Conservation (phyloP, 2,888 invertebrate genomes). For the Petrophora chlorosata region DNA sequence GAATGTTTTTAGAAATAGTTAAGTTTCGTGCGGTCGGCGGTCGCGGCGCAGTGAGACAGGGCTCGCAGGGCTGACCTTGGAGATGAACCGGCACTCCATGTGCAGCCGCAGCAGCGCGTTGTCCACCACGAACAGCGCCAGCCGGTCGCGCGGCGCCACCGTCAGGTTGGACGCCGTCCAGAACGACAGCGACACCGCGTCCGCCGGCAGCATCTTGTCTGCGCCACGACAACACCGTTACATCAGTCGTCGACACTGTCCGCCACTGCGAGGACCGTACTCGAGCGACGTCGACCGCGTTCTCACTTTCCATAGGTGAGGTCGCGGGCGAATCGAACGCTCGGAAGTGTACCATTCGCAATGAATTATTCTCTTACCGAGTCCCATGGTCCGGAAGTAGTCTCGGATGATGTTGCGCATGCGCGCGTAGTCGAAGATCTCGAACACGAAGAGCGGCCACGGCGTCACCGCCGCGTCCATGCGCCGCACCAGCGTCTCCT, state of each 20-base stretch:
- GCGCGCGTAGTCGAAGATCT: conserved; percentile 64
- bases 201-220: conserved; percentile 59
- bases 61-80: conserved; percentile 37
- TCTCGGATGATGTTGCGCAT: conserved; percentile 53
- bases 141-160: conserved; percentile 63
- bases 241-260: no score
- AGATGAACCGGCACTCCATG: conserved; percentile 62
- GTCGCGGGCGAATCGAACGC: no score
- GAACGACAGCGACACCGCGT: conserved; percentile 73
- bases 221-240: conserved; percentile 1
- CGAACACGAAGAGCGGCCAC: conserved; percentile 76
- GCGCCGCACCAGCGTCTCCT: conserved; percentile 56
- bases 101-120: conserved; percentile 69
- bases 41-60: no score
- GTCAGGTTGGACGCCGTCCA: conserved; percentile 76
- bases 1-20: background rate
- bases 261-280: no score
- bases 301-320: no score
- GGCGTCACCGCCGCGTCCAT: conserved; percentile 69
- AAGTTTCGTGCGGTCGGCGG: no score
- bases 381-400: conserved; percentile 54
- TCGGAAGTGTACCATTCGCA: no score
- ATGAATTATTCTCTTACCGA: no score
- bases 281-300: no score
- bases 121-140: conserved; percentile 66